These are phyloP conservation scores for Drosophila gunungcola DNA, from an alignment of 1,140 invertebrate genomes.

Conservation along the genomic window DNA sequence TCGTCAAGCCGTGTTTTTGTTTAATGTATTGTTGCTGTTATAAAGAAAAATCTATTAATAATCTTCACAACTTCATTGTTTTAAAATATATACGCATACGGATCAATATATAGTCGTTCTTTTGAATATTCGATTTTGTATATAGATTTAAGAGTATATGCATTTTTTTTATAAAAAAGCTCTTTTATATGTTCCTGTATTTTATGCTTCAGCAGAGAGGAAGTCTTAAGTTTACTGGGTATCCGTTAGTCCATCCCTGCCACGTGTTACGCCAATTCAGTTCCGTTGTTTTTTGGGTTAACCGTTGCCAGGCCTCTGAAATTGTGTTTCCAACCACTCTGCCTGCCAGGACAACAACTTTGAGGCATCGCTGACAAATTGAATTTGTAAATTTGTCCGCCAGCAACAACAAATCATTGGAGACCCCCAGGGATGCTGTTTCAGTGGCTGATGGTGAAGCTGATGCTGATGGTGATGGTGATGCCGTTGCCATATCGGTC, in stretches of 20 bases:
- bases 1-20: no score
- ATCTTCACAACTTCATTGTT: no score
- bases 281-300: constrained; percentile 18
- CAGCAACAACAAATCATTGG: constrained; percentile 74
- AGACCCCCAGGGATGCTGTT: constrained; percentile 46
- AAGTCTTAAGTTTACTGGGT: neutral
- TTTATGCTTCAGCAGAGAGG: no score
- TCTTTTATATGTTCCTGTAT: no score
- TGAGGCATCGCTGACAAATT: constrained; percentile 75
- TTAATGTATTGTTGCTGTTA: no score
- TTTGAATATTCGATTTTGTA: no score
- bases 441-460: constrained; percentile 28
- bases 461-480: neutral
- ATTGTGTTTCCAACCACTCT: constrained; percentile 57
- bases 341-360: constrained; percentile 32
- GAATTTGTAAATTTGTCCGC: constrained; percentile 74
- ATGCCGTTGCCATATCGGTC: constrained; percentile 5
- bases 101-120: no score
- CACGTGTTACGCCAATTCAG: constrained; percentile 10
- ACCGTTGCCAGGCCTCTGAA: constrained; percentile 67
- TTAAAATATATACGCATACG: no score
- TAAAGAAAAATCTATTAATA: no score
- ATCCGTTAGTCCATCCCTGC: neutral
- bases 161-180: no score
- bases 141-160: no score